Conservation (phyloP, 2,113 vertebrate species). For the Grantiella picta region DNA sequence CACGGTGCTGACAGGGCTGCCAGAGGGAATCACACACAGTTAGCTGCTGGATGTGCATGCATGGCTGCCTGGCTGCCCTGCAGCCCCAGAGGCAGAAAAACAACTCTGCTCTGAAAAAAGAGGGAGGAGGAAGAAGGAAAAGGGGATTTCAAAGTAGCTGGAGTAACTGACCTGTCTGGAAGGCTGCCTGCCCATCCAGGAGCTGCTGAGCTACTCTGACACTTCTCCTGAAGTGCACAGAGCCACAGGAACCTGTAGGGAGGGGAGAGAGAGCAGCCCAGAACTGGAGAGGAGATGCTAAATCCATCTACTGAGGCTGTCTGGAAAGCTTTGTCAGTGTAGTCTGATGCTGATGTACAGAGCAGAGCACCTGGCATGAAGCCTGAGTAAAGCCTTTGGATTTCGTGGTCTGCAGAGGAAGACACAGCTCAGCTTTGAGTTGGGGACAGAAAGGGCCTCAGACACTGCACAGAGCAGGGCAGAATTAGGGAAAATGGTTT, state of each 20-base stretch:
- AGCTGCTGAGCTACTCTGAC: not conserved
- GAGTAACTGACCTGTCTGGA: not conserved
- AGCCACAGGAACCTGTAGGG: not conserved
- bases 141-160: not conserved
- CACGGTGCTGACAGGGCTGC: not conserved
- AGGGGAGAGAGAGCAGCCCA: not conserved
- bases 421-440: not conserved
- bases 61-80: not conserved
- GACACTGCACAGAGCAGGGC: not conserved
- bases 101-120: not conserved
- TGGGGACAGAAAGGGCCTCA: not conserved
- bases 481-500: not conserved
- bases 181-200: not conserved
- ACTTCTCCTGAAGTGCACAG: not conserved
- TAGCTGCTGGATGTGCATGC: not conserved
- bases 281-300: not conserved
- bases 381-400: not conserved
- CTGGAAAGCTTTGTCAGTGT: not conserved
- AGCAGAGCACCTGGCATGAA: not conserved
- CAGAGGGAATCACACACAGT: not conserved
- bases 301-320: not conserved
- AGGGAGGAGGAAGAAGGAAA: not conserved
- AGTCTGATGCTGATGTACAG: not conserved
- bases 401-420: not conserved
- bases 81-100: not conserved